Conservation (phyloP, 2,888 invertebrate genomes). For the Tineola bisselliella region DNA sequence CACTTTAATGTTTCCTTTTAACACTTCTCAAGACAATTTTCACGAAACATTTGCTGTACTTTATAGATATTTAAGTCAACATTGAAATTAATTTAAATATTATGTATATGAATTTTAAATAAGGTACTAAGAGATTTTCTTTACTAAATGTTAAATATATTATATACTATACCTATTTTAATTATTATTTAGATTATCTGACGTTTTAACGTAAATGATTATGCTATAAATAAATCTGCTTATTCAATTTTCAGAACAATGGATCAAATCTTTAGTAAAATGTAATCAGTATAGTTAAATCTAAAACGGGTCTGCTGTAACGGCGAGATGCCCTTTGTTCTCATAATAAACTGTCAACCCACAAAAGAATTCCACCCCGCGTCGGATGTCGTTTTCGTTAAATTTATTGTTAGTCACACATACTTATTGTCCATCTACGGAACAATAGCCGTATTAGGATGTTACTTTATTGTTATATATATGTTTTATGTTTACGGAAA, state of each 20-base stretch:
- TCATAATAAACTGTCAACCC: constrained; percentile 53
- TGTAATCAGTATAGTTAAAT: constrained; percentile 49
- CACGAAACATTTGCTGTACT: not conserved
- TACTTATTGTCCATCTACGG: constrained; percentile 3
- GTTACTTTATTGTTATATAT: not conserved
- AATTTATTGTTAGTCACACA: constrained; percentile 40
- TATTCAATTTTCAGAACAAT: constrained; percentile 21
- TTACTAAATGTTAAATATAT: too few species aligned
- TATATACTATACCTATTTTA: too few species aligned
- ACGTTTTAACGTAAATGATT: too few species aligned
- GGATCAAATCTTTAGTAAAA: constrained; percentile 33
- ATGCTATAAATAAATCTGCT: too few species aligned
- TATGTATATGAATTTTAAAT: not conserved
- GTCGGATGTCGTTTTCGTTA: constrained; percentile 40
- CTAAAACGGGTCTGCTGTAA: constrained; percentile 49
- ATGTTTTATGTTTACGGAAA: not conserved
- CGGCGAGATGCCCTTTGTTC: constrained; percentile 48
- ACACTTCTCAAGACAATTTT: not conserved
- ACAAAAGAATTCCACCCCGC: constrained; percentile 53
- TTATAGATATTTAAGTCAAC: not conserved
- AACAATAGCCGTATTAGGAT: not conserved
- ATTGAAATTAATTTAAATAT: not conserved
- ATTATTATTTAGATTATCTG: too few species aligned
- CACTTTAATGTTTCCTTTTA: not conserved
- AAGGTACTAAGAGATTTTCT: too few species aligned